A percentile compares a stretch with the other conserved stretches of the same genome.
Evolutionary conservation across 2,888 invertebrate genomes (phyloP).

Genomic region (Lasioglossum lativentre): DNA sequence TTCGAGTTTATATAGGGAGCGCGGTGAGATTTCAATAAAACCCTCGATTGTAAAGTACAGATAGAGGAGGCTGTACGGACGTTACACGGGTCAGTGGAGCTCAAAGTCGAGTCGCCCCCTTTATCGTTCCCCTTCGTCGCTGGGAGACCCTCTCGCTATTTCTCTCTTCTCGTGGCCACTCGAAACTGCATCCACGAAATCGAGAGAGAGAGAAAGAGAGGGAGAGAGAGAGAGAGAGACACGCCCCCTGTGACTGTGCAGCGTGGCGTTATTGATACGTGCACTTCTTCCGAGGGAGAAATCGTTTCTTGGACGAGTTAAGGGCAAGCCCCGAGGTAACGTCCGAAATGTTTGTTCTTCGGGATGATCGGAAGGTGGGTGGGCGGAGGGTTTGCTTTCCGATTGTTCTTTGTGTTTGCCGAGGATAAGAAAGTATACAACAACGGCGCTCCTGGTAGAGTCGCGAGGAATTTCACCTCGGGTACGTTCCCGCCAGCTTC

Average conservation of each 20-base stretch:
- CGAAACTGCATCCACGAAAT: constrained; percentile 26
- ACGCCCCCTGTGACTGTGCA: constrained; percentile 37
- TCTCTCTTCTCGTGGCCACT: neutral
- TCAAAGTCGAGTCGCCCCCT: constrained; percentile 71
- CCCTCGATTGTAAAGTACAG: constrained; percentile 79
- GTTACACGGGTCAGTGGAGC: constrained; percentile 80
- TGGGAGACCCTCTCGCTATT: neutral
- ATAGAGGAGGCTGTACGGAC: constrained; percentile 76
- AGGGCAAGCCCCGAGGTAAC: neutral
- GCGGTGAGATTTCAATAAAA: constrained; percentile 81
- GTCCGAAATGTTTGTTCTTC: constrained; percentile 39
- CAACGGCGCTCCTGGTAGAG: neutral
- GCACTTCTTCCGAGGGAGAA: constrained; percentile 8
- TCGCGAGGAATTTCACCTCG: constrained; percentile 17
- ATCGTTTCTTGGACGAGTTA: constrained; percentile 27
- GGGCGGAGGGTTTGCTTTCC: neutral
- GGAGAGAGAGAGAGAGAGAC: neutral
- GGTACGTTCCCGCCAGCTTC: neutral
- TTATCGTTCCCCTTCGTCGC: constrained; percentile 15
- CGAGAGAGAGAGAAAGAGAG: neutral
- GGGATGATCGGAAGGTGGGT: constrained; percentile 29
- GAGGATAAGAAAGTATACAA: constrained; percentile 20
- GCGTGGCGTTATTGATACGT: constrained; percentile 53
- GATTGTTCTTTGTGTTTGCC: constrained; percentile 49
- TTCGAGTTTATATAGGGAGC: constrained; percentile 79